Evolutionary conservation across 23 tunicate species (phyloP).

Genomic region (Pegea sp.): DNA sequence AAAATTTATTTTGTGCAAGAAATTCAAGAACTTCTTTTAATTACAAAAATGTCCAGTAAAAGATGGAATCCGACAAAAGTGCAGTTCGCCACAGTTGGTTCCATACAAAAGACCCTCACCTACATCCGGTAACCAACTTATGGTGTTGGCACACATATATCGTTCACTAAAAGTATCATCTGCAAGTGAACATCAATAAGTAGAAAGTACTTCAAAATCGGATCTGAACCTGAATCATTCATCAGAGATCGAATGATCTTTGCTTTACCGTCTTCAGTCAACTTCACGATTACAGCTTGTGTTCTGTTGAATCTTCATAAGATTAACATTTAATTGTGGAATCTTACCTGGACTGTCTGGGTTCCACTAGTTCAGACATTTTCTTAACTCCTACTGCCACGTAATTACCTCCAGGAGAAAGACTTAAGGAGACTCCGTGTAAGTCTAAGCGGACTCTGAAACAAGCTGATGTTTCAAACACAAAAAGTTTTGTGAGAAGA

Average conservation of each 20-base stretch:
- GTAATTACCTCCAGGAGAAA: slow-evolving; percentile 53
- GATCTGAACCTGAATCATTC: too few relatives aligned
- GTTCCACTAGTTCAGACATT: slow-evolving; percentile 4
- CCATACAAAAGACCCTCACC: slow-evolving; percentile 70
- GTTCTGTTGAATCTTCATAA: background rate
- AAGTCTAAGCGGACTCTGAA: slow-evolving; percentile 25
- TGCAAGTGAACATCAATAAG: too few relatives aligned
- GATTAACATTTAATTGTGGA: background rate
- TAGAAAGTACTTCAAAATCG: too few relatives aligned
- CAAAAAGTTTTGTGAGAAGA: background rate
- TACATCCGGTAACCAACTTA: slow-evolving; percentile 53
- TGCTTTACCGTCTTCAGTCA: too few relatives aligned
- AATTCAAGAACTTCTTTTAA: too few relatives aligned
- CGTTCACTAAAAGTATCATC: too few relatives aligned
- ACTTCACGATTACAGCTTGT: background rate
- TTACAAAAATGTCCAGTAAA: too few relatives aligned
- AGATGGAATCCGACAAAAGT: too few relatives aligned
- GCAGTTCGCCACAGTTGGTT: slow-evolving; percentile 52
- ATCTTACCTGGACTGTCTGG: slow-evolving; percentile 2
- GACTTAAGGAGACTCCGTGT: slow-evolving; percentile 31
- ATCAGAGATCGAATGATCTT: too few relatives aligned
- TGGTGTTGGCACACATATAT: too few relatives aligned
- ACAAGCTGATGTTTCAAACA: background rate
- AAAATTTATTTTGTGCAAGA: too few relatives aligned
- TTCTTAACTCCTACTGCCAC: slow-evolving; percentile 58